Percentiles rank a stretch among this genome's conserved stretches.
phyloP scores from a whole-genome alignment of 2,888 invertebrate species.

The Scaptomyza polygonia region DNA sequence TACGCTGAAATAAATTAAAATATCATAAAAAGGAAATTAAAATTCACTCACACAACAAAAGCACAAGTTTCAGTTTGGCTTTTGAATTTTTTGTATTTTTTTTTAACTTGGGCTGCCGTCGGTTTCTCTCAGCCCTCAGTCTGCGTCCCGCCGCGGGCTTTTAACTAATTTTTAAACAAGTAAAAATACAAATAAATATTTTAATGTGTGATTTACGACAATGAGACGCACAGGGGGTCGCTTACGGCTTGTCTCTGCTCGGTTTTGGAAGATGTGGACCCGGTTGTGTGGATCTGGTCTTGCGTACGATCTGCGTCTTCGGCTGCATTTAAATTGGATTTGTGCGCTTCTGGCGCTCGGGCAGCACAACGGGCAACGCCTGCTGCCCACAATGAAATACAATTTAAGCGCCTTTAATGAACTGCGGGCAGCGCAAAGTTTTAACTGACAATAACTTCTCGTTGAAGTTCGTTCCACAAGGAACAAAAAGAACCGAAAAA shows the following conservation, averaged over 20 bases:
- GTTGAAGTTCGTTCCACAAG: background rate
- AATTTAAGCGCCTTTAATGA: slow-evolving; percentile 78
- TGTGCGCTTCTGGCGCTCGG: slow-evolving; percentile 72
- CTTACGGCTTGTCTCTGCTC: slow-evolving; percentile 13
- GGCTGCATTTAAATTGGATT: slow-evolving; percentile 76
- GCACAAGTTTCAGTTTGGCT: slow-evolving; percentile 12
- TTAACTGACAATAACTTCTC: slow-evolving; percentile 4
- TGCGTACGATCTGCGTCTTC: slow-evolving; percentile 29
- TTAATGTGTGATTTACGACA: slow-evolving; percentile 80
- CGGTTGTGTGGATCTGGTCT: slow-evolving; percentile 21
- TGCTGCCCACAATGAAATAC: slow-evolving; percentile 66
- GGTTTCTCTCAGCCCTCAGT: background rate
- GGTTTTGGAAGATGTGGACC: slow-evolving; percentile 11
- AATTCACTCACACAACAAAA: slow-evolving; percentile 80
- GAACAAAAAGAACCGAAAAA: background rate
- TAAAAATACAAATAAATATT: slow-evolving; percentile 80
- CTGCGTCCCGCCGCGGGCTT: slow-evolving; percentile 58
- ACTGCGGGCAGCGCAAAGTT: slow-evolving; percentile 38
- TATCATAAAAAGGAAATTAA: slow-evolving; percentile 84
- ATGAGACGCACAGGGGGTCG: slow-evolving; percentile 74
- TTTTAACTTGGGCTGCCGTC: background rate
- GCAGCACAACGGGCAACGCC: slow-evolving; percentile 19
- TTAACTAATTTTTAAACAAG: slow-evolving; percentile 80
- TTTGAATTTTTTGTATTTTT: background rate
- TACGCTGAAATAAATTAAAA: slow-evolving; percentile 83